Percentiles rank a stretch among this genome's conserved stretches.
These are phyloP conservation scores for Drosophila arizonae DNA, from an alignment of 1,140 invertebrate species.

Conservation along the genomic window DNA sequence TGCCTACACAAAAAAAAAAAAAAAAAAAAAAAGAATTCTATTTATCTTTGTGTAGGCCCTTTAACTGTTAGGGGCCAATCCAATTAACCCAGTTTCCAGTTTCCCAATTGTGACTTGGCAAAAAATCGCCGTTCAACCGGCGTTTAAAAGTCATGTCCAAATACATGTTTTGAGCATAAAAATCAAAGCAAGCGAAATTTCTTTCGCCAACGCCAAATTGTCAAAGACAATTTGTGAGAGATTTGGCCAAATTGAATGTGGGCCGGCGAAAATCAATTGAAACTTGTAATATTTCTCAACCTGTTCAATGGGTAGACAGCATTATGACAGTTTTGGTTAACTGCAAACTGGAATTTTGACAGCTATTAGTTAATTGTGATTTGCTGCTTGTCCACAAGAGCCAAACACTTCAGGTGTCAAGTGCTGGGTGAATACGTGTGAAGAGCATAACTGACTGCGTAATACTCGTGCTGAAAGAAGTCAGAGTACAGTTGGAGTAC, in stretches of 20 bases:
- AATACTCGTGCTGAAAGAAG: too few species aligned
- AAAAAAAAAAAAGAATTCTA: constrained; percentile 19
- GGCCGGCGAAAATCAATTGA: constrained; percentile 24
- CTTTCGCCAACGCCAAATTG: constrained; percentile 37
- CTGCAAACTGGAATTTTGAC: neutral
- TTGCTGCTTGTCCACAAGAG: constrained; percentile 38
- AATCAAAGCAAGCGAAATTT: constrained; percentile 61
- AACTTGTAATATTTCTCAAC: constrained; percentile 8
- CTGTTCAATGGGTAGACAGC: neutral
- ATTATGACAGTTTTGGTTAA: constrained; percentile 13
- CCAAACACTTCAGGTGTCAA: constrained; percentile 63
- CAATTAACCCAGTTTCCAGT: constrained; percentile 76
- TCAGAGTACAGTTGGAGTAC: too few species aligned
- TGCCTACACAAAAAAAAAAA: constrained; percentile 43
- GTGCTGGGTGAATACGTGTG: constrained; percentile 27
- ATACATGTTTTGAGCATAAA: constrained; percentile 50
- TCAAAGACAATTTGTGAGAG: constrained; percentile 27
- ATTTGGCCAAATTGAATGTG: constrained; percentile 49
- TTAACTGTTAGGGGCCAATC: constrained; percentile 38
- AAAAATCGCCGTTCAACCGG: constrained; percentile 45
- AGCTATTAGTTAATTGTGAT: constrained; percentile 13
- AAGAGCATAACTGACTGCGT: too few species aligned
- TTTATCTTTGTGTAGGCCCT: constrained; percentile 23
- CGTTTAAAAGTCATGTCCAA: constrained; percentile 63
- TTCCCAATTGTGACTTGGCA: constrained; percentile 53